Percentiles rank a stretch among this genome's conserved stretches.
phyloP scores from a whole-genome alignment of 2,113 vertebrate species.

The Arothron firmamentum region DNA sequence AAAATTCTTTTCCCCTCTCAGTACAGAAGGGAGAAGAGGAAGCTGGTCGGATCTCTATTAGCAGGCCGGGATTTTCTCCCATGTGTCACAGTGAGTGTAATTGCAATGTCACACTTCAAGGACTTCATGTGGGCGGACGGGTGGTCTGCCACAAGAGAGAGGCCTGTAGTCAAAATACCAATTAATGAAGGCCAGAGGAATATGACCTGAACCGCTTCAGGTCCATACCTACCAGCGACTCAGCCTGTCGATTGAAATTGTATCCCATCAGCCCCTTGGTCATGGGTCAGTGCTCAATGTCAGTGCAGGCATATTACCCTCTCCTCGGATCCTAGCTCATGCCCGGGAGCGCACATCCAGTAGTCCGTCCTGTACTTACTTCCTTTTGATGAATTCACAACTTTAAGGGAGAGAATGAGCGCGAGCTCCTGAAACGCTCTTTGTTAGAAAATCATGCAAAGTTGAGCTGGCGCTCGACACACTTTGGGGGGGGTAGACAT shows the following conservation, averaged over 20 bases:
- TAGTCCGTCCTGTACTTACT: slow-evolving; percentile 45
- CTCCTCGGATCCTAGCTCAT: slow-evolving; percentile 49
- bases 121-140: slow-evolving; percentile 67
- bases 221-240: slow-evolving; percentile 58
- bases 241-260: slow-evolving; percentile 68
- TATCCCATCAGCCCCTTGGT: slow-evolving; percentile 66
- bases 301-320: slow-evolving; percentile 60
- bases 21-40: slow-evolving; percentile 33
- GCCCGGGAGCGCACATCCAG: slow-evolving; percentile 57
- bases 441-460: slow-evolving; percentile 34
- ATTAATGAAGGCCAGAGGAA: slow-evolving; percentile 72
- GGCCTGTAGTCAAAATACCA: slow-evolving; percentile 73
- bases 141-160: slow-evolving; percentile 64
- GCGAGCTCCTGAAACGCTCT: slow-evolving; percentile 38
- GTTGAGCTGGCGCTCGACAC: slow-evolving; percentile 24
- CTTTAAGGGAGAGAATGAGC: slow-evolving; percentile 40
- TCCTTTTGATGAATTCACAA: slow-evolving; percentile 43
- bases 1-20: slow-evolving; percentile 66
- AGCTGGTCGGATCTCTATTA: slow-evolving; percentile 62
- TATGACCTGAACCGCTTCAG: slow-evolving; percentile 61
- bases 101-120: slow-evolving; percentile 77
- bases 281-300: slow-evolving; percentile 64
- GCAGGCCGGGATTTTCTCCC: slow-evolving; percentile 67
- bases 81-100: slow-evolving; percentile 70
- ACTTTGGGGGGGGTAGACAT: not conserved